Evolutionary conservation across 1,140 invertebrate species (phyloP).

Genomic region (Drosophila sp.): DNA sequence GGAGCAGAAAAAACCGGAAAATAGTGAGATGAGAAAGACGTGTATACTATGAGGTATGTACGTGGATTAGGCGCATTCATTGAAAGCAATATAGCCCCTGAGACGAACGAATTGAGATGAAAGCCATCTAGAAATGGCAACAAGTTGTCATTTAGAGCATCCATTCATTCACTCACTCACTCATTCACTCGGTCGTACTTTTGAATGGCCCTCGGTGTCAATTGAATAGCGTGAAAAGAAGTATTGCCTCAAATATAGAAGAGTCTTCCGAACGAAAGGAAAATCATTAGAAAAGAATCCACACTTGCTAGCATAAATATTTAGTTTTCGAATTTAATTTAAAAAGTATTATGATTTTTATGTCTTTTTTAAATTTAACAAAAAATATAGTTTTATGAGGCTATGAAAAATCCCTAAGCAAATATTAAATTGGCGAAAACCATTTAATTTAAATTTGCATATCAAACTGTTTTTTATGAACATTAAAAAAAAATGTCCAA

Average conservation of each 20-base stretch:
- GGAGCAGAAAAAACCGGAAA: neutral
- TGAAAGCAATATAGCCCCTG: slow-evolving; percentile 14
- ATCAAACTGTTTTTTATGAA: too few species aligned
- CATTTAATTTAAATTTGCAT: too few species aligned
- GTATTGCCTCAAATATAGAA: neutral
- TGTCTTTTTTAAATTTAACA: too few species aligned
- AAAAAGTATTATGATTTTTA: too few species aligned
- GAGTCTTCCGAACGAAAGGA: too few species aligned
- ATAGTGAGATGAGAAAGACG: neutral
- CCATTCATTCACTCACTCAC: neutral
- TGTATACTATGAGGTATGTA: neutral
- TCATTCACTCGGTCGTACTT: neutral
- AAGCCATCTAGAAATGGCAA: slow-evolving; percentile 27
- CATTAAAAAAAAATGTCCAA: too few species aligned
- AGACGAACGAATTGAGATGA: slow-evolving; percentile 5
- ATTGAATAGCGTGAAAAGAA: neutral
- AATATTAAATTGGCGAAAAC: too few species aligned
- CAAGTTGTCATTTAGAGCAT: slow-evolving; percentile 43
- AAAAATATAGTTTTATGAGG: too few species aligned
- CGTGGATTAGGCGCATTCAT: slow-evolving; percentile 28
- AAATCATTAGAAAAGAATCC: too few species aligned
- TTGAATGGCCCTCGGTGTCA: neutral
- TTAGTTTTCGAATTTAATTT: too few species aligned
- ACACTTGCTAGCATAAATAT: too few species aligned
- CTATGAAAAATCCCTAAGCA: too few species aligned